These are phyloP conservation scores for Arctocebus calabarensis DNA, from an alignment of 2,797 vertebrate species.

Conservation along the genomic window DNA sequence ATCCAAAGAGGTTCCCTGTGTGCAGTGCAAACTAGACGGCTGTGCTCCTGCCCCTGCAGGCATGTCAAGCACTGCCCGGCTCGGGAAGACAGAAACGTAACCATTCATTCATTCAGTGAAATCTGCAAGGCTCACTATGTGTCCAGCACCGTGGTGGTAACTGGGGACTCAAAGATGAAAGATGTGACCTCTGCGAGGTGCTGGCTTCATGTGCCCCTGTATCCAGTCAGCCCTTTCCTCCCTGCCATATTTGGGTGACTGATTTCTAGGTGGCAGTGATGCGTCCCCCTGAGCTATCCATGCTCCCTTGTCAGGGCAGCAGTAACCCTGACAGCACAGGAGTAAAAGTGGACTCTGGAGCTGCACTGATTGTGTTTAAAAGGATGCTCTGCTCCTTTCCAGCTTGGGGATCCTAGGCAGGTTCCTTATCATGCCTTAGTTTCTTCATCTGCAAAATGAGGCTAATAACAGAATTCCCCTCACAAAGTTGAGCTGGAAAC, in stretches of 20 bases:
- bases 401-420: neutral
- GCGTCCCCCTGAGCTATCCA: neutral
- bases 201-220: fast-evolving
- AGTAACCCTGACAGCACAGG: neutral
- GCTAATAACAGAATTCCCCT: neutral
- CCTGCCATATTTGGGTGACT: neutral
- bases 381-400: neutral
- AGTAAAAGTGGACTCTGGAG: neutral
- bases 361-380: neutral
- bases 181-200: neutral
- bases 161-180: neutral
- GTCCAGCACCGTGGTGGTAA: neutral
- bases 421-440: neutral
- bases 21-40: neutral
- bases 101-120: neutral
- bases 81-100: neutral
- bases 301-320: neutral
- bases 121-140: neutral
- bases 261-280: neutral
- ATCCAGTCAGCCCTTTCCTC: neutral
- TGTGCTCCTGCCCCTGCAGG: neutral
- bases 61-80: neutral
- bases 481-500: neutral
- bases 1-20: neutral
- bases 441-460: neutral